These are phyloP conservation scores for Gila orcuttii DNA, from an alignment of 2,113 vertebrate species.

Conservation along the genomic window DNA sequence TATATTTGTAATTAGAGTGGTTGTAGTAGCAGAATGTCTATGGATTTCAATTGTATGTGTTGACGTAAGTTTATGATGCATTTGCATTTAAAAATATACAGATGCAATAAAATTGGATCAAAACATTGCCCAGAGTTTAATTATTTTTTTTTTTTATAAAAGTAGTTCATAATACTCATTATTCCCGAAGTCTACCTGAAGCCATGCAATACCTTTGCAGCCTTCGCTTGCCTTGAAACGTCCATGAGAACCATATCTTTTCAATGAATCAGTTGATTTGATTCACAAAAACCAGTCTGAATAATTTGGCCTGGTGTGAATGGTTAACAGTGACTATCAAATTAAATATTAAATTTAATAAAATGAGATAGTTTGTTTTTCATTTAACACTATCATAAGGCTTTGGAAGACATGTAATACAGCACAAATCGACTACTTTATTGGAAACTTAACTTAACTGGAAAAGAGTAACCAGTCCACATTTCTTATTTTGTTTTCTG, in stretches of 20 bases:
- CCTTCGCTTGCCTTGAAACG: background rate
- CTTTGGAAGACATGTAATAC: background rate
- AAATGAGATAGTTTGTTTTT: background rate
- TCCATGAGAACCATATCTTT: background rate
- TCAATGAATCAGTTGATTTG: background rate
- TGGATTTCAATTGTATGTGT: background rate
- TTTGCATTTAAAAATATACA: too few species aligned
- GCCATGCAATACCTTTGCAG: background rate
- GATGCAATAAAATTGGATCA: background rate
- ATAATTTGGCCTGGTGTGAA: background rate
- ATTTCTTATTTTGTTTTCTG: background rate
- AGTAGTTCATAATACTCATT: background rate
- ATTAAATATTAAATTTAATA: background rate
- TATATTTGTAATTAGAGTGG: slow-evolving; percentile 18
- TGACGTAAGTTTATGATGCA: background rate
- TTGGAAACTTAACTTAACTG: background rate
- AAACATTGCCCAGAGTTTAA: background rate
- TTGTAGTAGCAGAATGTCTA: slow-evolving; percentile 10
- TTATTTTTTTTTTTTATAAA: background rate
- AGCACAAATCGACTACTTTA: background rate
- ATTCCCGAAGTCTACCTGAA: background rate
- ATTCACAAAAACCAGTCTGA: background rate
- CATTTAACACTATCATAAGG: background rate
- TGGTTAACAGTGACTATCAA: background rate
- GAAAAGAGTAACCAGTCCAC: background rate